Base-by-base conservation (phyloP, 1,140 invertebrate species). In the Pogonus chalceus region DNA sequence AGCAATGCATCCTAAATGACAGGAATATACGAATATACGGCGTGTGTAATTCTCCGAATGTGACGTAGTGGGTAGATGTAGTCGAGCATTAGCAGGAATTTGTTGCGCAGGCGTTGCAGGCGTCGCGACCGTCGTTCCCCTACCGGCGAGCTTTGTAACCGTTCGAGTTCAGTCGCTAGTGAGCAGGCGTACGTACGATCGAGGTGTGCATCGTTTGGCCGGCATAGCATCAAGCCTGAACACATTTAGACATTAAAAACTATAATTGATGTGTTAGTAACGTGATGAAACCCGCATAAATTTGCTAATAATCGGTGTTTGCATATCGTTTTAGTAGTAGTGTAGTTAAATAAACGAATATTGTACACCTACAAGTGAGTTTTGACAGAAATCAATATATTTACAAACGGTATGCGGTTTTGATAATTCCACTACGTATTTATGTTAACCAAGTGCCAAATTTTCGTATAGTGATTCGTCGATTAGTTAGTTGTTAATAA, bases 61-160 rank as follows among this genome's bases (percentile, higher is more conserved):
- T 31, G 52, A 60, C 56, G 59, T 56, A 18, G 20, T 12, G 9
- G 7, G 50, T 35, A 51, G 35, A 35, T 22, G 23, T 9, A 12
- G 18, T 14, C 20, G 16, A 26, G n/a, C 31, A 26, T 22, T 20
- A 35, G 37, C 35, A 51, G 50, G 24, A 35, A 31, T 20, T 22
- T 22, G 3, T 50, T 24, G 58, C 62, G 60, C 59, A 23, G 54
- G 51, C 55, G 56, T 49, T 54, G 54, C 24, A 23, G 21, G 12
- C 22, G 55, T 55, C 61, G 63, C 58, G 37, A 43, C 37, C 26
- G 26, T 43, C 4, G 37, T 16, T 4, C 63, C 49, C 55, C 65
- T 61, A 46, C 26, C 56, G 66, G 58, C 53, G 57, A 59, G 58
- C 60, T 56, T 58, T 55, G 20, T 51, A 66, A 67, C 54, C 46